Evolutionary conservation across 2,888 invertebrate species (phyloP), one percentile per base, ranked within the genome.

Genomic region (Perizoma affinitatum): DNA sequence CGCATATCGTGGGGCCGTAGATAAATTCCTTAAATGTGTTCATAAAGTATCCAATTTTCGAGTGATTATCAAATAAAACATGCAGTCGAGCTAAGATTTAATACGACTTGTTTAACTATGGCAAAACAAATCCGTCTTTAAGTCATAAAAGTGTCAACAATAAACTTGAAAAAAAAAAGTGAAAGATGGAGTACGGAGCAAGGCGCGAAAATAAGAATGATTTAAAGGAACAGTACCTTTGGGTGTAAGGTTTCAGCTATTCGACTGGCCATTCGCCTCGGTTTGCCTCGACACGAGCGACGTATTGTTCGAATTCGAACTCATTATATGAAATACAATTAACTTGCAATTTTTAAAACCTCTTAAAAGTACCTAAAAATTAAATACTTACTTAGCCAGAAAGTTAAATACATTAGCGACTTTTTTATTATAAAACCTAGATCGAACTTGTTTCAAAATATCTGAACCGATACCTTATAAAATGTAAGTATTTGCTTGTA

Each of bases 131-230:
- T 70, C 66, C 61, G 65, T 75, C 69, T 70, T 73, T 73, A 70
- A 76, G 74, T 74, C 79, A 76, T 79, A 78, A 79, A 78, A 77
- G 66, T 67, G 75, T 78, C 72, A 69, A 75, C 76, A 78, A 74
- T 75, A 76, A 80, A 77, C 76, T 71, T 71, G 73, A 72, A 79
- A 79, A 73, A 72, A 79, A 79, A 73, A 73, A 67, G 69, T 73
- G 68, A 72, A 78, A 73, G 67, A 75, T 75, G 73, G 75, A 81
- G 75, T 82, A 69, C 74, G 62, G 73, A 72, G 69, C 70, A 73
- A 75, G 73, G 74, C 73, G 76, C 72, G 74, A 80, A 80, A 84
- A 82, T 79, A 82, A 77, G 67, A 81, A 79, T 78, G 73, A 80
- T 78, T 81, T 78, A 72, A 78, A 73, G 74, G 75, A 75, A 75